Percentiles rank a stretch among this genome's conserved stretches.
phyloP scores from a whole-genome alignment of 2,888 invertebrate genomes.

The Acronicta psi region DNA sequence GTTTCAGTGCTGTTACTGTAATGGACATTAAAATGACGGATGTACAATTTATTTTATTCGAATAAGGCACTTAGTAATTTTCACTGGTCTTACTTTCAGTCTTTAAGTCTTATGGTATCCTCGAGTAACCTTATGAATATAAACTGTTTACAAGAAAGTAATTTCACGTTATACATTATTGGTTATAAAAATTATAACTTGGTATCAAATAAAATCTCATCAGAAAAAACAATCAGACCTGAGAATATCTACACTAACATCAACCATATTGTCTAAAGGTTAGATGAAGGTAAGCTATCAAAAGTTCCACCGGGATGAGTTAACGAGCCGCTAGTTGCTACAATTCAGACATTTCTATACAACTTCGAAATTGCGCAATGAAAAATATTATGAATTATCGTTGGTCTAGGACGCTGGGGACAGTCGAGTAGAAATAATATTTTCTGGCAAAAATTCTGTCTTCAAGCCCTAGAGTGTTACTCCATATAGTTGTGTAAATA shows the following conservation, averaged over 20 bases:
- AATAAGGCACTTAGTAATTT: too few species aligned
- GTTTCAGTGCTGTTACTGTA: too few species aligned
- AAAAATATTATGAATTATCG: constrained; percentile 45
- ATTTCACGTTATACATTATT: too few species aligned
- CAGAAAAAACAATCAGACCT: neutral
- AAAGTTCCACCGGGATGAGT: constrained; percentile 62
- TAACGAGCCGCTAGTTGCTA: constrained; percentile 72
- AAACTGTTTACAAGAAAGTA: too few species aligned
- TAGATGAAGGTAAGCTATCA: constrained; percentile 53
- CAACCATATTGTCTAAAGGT: constrained; percentile 46
- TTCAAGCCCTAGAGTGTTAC: neutral
- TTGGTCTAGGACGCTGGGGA: neutral
- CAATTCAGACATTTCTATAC: constrained; percentile 39
- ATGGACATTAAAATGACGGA: too few species aligned
- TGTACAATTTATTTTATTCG: too few species aligned
- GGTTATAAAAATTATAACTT: too few species aligned
- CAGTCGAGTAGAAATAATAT: constrained; percentile 8
- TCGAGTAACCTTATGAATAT: too few species aligned
- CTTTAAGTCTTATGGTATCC: too few species aligned
- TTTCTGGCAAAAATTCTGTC: neutral
- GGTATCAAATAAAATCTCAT: too few species aligned
- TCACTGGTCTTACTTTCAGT: too few species aligned
- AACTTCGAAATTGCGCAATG: constrained; percentile 32
- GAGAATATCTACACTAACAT: constrained; percentile 31
- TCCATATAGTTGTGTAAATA: neutral